Base-by-base conservation (phyloP, 2,113 vertebrate species). In the Microcebus ravelobensis region DNA sequence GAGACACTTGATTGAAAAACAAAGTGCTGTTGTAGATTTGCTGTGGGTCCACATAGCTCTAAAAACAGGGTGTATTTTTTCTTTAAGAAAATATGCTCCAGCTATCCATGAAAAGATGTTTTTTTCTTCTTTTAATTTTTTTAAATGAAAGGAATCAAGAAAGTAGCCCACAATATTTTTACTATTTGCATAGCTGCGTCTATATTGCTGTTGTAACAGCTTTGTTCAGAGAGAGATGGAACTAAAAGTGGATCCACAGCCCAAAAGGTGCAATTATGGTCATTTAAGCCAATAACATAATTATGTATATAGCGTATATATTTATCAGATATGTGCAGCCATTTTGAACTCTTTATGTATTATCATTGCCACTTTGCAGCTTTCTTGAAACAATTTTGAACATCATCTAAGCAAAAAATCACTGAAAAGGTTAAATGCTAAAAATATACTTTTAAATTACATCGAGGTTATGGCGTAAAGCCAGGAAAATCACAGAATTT, bases 261-360 rank as follows among this genome's bases (percentile, higher is more conserved):
- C 91, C 96, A 93, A 93, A 97, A 97, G 89, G 83, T 84, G 11
- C 91, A 95, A 97, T 97, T 95, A 97, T 90, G 96, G 95, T 88
- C 95, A 93, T 95, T 91, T 90, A 95, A 96, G 80, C 86, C 98
- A 97, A 95, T 96, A 70, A 63, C 74, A 93, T 92, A 87, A 96
- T 96, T 97, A 77, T 93, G 79, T 84, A 80, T 71, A 93, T 71
- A 84, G 74, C 8, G 0, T 94, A 89, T 96, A 73, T 93, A 95
- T 97, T 96, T 97, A 94, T 96, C 94, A 96, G 89, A 95, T 80
- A 94, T 57, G 65, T 97, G 83, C 87, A 97, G 91, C 94, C 94
- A 96, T 97, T 97, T 97, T 96, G 95, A 97, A 96, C 95, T 96
- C 91, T 96, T 86, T 96, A 91, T 89, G 87, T 95, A 79, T 95